Evolutionary conservation across 2,113 vertebrate genomes (phyloP).

Genomic region (Thinocorus orbignyianus): DNA sequence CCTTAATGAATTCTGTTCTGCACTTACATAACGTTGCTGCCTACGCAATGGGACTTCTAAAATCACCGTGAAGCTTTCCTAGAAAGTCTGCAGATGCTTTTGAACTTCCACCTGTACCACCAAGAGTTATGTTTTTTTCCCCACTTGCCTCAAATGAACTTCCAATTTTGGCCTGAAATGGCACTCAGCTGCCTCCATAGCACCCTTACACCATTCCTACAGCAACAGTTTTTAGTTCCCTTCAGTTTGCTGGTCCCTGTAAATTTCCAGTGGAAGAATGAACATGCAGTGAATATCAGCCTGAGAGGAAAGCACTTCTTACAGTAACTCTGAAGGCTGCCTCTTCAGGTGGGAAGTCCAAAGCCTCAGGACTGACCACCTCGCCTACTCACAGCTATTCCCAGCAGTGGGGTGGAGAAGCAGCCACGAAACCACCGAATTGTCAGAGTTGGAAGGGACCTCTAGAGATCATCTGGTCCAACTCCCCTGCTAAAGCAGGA

Average conservation of each 20-base stretch:
- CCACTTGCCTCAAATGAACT: not conserved
- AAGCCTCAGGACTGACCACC: fast-evolving
- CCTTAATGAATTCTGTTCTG: not conserved
- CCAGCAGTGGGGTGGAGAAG: not conserved
- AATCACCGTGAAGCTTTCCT: fast-evolving
- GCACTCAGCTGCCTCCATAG: not conserved
- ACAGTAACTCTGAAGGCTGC: fast-evolving
- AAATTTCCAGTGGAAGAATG: fast-evolving
- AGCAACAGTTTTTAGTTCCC: not conserved
- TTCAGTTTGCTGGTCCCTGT: not conserved
- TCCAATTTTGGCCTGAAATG: not conserved
- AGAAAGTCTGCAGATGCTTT: too few relatives aligned
- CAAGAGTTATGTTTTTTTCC: not conserved
- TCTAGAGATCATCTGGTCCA: too few relatives aligned
- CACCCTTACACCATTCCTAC: fast-evolving
- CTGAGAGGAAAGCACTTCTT: fast-evolving
- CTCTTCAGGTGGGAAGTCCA: fast-evolving
- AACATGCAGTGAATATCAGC: fast-evolving
- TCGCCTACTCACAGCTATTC: fast-evolving
- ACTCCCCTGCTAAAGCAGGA: too few relatives aligned
- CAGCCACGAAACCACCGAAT: not conserved
- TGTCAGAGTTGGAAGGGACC: too few relatives aligned
- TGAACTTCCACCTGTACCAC: not conserved
- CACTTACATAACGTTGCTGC: fast-evolving
- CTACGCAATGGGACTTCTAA: fast-evolving